Conservation (phyloP, 2,888 invertebrate species). For the Amblyjoppa fuscipennis region DNA sequence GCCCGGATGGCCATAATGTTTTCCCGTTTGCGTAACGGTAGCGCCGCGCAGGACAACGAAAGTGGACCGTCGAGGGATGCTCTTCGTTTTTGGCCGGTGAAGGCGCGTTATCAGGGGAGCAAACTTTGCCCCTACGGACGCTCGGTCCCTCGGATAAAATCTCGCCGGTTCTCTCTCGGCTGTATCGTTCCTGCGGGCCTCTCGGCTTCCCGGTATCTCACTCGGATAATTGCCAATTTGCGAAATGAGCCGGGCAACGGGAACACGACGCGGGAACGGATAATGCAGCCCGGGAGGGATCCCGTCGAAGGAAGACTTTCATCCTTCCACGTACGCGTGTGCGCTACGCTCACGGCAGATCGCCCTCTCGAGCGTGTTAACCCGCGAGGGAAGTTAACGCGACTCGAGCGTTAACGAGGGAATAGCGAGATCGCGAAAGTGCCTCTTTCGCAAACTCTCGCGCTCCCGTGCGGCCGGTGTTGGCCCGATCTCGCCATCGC, state of each 20-base stretch:
- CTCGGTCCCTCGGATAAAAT: conserved; percentile 56
- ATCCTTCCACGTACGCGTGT: not conserved
- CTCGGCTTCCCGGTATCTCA: conserved; percentile 60
- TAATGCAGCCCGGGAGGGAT: not conserved
- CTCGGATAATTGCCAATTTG: conserved; percentile 74
- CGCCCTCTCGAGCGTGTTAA: not conserved
- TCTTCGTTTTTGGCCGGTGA: conserved; percentile 15
- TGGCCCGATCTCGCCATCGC: not conserved
- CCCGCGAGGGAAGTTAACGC: conserved; percentile 7
- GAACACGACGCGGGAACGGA: conserved; percentile 21
- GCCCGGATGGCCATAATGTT: not conserved
- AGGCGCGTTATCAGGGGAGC: conserved; percentile 19
- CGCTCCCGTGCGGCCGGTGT: not conserved
- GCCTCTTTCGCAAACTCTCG: conserved; percentile 1
- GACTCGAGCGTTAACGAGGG: conserved; percentile 12
- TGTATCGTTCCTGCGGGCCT: conserved; percentile 8
- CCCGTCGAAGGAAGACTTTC: not conserved
- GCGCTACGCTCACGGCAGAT: not conserved
- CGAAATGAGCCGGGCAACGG: conserved; percentile 65
- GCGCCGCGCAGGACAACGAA: not conserved
- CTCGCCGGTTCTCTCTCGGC: conserved; percentile 37
- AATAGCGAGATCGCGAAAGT: not conserved
- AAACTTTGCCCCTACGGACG: conserved; percentile 26
- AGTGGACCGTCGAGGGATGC: not conserved
- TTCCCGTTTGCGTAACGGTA: conserved; percentile 13